phyloP scores from a whole-genome alignment of 2,113 vertebrate genomes.

The Corythaixoides concolor region DNA sequence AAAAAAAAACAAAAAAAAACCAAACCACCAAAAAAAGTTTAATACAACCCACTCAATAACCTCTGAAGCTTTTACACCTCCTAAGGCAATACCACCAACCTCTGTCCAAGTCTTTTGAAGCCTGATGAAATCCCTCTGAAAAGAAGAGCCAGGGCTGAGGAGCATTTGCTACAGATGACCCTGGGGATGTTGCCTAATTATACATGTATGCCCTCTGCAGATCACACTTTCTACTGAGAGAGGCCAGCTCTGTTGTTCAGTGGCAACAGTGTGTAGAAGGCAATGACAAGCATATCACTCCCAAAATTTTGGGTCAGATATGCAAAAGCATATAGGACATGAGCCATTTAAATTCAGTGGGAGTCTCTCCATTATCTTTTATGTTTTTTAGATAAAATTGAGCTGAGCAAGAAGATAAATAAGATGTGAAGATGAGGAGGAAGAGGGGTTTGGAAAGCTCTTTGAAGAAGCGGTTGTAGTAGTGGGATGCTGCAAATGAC shows the following conservation, averaged over 20 bases:
- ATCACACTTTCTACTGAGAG: accelerated
- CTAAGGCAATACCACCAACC: not conserved
- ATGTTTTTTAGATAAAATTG: not conserved
- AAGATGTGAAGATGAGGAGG: not conserved
- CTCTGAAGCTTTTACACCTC: not conserved
- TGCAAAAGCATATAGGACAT: not conserved
- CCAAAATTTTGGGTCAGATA: not conserved
- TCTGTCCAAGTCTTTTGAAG: not conserved
- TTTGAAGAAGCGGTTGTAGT: not conserved
- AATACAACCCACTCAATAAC: not conserved
- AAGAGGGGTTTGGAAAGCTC: not conserved
- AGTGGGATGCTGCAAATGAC: not conserved
- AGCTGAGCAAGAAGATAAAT: not conserved
- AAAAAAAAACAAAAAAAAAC: too few species aligned
- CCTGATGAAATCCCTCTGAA: not conserved
- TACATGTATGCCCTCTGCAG: not conserved
- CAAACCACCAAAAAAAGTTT: not conserved
- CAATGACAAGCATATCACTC: not conserved
- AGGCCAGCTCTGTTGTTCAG: not conserved
- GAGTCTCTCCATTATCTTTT: not conserved
- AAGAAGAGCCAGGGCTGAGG: not conserved
- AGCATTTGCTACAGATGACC: not conserved
- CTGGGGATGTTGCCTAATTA: not conserved
- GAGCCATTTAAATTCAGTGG: not conserved
- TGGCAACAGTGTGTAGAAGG: not conserved